A percentile compares a stretch with the other conserved stretches of the same genome.
phyloP scores from a whole-genome alignment of 1,140 invertebrate genomes.

The Lepidurus packardi region DNA sequence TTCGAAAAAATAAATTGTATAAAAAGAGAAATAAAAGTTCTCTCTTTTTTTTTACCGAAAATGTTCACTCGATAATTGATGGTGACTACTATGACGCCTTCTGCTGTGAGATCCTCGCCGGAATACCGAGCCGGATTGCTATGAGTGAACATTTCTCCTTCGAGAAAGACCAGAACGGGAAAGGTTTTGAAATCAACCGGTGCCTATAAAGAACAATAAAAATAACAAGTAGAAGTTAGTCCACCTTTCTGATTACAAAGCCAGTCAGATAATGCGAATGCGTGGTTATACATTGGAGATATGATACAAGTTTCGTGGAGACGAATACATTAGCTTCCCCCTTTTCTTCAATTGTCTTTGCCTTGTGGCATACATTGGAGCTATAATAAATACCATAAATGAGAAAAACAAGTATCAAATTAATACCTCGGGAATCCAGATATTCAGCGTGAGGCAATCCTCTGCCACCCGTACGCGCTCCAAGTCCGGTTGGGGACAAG shows the following conservation, averaged over 20 bases:
- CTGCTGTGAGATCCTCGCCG: conserved; percentile 59
- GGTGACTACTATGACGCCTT: conserved; percentile 58
- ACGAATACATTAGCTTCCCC: not conserved
- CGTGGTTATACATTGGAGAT: not conserved
- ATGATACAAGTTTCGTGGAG: not conserved
- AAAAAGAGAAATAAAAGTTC: conserved; percentile 20
- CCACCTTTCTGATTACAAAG: not conserved
- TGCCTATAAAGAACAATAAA: conserved; percentile 45
- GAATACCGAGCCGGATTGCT: conserved; percentile 49
- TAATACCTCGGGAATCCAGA: conserved; percentile 52
- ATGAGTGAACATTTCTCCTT: conserved; percentile 50
- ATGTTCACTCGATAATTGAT: conserved; percentile 58
- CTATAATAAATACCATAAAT: conserved; percentile 5
- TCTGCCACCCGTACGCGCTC: conserved; percentile 41
- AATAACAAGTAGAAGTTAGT: conserved; percentile 12
- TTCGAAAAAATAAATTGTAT: not conserved
- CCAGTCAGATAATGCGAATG: not conserved
- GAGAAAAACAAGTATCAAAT: conserved; percentile 23
- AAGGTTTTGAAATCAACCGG: conserved; percentile 49
- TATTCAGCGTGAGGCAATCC: conserved; percentile 52
- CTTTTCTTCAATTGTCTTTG: conserved; percentile 35
- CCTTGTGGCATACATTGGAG: not conserved
- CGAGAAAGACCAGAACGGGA: conserved; percentile 55
- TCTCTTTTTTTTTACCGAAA: conserved; percentile 45
- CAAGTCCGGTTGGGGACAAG: conserved; percentile 49